Evolutionary conservation across 1,140 invertebrate genomes (phyloP).

Genomic region (Hirudo medicinalis): DNA sequence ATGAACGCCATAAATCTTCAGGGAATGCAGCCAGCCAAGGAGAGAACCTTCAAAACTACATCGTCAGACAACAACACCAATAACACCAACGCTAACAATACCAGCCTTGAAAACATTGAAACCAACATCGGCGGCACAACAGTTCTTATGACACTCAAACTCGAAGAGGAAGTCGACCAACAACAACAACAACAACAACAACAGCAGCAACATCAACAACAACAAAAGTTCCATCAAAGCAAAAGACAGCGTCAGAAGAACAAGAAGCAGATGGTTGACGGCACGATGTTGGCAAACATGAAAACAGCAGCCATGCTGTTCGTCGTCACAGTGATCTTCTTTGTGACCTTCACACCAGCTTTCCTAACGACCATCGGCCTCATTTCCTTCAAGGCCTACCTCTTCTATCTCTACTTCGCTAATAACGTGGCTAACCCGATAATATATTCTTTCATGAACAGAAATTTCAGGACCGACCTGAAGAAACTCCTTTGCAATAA

Average conservation of each 20-base stretch:
- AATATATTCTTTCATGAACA: conserved; percentile 39
- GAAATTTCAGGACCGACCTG: conserved; percentile 35
- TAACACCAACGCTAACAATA: not conserved
- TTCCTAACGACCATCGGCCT: conserved; percentile 34
- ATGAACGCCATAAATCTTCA: not conserved
- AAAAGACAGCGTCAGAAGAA: conserved; percentile 4
- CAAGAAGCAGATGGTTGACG: conserved; percentile 17
- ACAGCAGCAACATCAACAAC: not conserved
- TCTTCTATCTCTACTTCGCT: conserved; percentile 37
- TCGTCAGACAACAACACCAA: not conserved
- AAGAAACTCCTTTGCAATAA: conserved; percentile 17
- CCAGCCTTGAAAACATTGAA: not conserved
- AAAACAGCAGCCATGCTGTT: conserved; percentile 26
- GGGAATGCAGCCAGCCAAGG: not conserved
- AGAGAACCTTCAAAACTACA: not conserved
- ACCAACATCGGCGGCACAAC: not conserved
- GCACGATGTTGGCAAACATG: conserved; percentile 21
- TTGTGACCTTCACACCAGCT: conserved; percentile 35
- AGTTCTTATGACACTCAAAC: not conserved
- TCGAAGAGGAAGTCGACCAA: conserved; percentile 13
- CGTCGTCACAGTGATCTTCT: conserved; percentile 36
- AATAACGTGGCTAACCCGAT: conserved; percentile 39
- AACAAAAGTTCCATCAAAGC: conserved; percentile 11
- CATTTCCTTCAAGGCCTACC: conserved; percentile 28
- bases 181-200: not conserved